These are phyloP conservation scores for Pterophyllum scalare DNA, from an alignment of 2,113 vertebrate genomes.

Conservation along the genomic window DNA sequence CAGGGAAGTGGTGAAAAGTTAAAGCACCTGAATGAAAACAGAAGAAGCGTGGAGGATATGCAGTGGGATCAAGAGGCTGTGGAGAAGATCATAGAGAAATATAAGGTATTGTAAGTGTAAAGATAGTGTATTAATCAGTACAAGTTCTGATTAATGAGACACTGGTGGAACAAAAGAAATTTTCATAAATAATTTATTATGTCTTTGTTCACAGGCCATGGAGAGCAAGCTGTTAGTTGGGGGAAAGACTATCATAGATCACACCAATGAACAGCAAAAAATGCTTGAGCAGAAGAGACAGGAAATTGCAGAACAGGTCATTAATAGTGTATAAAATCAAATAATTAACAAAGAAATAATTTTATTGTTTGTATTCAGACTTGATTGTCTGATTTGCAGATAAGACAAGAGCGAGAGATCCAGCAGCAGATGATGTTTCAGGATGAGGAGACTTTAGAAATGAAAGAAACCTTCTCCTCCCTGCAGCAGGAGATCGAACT, in stretches of 20 bases:
- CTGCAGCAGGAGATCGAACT: slow-evolving; percentile 97
- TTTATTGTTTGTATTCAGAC: not conserved
- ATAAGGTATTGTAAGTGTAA: slow-evolving; percentile 83
- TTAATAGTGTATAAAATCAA: not conserved
- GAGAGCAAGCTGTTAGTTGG: slow-evolving; percentile 96
- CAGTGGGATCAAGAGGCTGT: slow-evolving; percentile 90
- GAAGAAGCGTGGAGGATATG: slow-evolving; percentile 89
- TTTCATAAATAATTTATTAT: slow-evolving; percentile 56
- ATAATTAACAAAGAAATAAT: not conserved
- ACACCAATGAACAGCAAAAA: slow-evolving; percentile 97
- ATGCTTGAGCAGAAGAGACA: slow-evolving; percentile 94
- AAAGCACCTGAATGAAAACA: slow-evolving; percentile 87
- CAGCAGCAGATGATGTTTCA: slow-evolving; percentile 92
- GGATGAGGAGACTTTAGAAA: slow-evolving; percentile 94
- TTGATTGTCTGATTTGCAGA: slow-evolving; percentile 75
- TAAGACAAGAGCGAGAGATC: slow-evolving; percentile 91
- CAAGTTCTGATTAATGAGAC: not conserved
- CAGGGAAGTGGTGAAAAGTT: slow-evolving; percentile 86
- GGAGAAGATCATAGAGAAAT: slow-evolving; percentile 92
- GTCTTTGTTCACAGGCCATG: slow-evolving; percentile 84
- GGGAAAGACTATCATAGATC: slow-evolving; percentile 95
- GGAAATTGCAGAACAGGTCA: slow-evolving; percentile 93
- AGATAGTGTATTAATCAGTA: not conserved
- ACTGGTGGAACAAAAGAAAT: slow-evolving; percentile 44
- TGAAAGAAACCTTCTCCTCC: slow-evolving; percentile 91